phyloP scores from a whole-genome alignment of 1,140 invertebrate species.

The Cotesia typhae region DNA sequence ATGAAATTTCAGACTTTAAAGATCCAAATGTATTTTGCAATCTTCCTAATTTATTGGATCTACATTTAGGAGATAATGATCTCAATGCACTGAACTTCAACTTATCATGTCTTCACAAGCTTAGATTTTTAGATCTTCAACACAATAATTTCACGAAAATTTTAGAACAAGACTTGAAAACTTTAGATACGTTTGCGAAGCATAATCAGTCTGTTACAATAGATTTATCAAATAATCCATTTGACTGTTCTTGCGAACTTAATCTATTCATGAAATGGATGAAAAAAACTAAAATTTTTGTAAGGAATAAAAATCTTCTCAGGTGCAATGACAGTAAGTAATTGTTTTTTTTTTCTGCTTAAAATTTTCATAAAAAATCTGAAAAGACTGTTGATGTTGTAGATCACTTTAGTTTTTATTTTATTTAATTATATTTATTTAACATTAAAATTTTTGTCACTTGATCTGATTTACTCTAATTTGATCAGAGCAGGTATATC shows the following conservation, averaged over 20 bases:
- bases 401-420: no score
- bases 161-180: conserved; percentile 67
- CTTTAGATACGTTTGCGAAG: conserved; percentile 69
- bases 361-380: no score
- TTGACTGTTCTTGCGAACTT: conserved; percentile 73
- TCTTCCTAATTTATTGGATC: conserved; percentile 72
- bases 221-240: conserved; percentile 75
- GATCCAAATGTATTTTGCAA: conserved; percentile 77
- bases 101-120: conserved; percentile 72
- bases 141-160: conserved; percentile 74
- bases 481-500: no score
- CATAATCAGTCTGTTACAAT: conserved; percentile 70
- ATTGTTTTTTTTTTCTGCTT: not conserved
- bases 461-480: no score
- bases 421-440: no score
- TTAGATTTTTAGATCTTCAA: conserved; percentile 77
- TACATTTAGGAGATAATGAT: conserved; percentile 76
- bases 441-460: no score
- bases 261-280: conserved; percentile 74
- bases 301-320: conserved; percentile 69
- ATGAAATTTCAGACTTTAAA: conserved; percentile 76
- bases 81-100: conserved; percentile 74
- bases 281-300: conserved; percentile 69
- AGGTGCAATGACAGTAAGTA: conserved; percentile 61
- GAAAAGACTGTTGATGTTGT: no score